These are phyloP conservation scores for Syngnathoides biaculeatus DNA, from an alignment of 2,113 vertebrate genomes.

Conservation along the genomic window DNA sequence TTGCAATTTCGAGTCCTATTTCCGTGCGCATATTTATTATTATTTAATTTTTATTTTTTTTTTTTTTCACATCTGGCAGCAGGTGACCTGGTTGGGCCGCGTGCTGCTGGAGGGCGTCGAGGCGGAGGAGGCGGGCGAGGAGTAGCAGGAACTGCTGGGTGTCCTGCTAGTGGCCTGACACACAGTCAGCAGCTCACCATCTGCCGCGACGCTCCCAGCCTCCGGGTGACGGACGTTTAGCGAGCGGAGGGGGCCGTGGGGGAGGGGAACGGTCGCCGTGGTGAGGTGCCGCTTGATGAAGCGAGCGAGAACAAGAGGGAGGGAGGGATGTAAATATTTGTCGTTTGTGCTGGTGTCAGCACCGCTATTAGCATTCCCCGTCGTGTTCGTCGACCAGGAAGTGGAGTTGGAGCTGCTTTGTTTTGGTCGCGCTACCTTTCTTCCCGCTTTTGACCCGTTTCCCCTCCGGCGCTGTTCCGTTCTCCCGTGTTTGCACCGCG, in stretches of 20 bases:
- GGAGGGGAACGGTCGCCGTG: conserved; percentile 3
- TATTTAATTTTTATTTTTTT: conserved; percentile 27
- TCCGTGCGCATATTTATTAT: too few relatives aligned
- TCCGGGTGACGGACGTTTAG: conserved; percentile 58
- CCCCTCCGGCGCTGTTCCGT: conserved; percentile 49
- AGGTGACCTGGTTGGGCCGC: conserved; percentile 63
- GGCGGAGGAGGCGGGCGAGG: conserved; percentile 24
- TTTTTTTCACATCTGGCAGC: conserved; percentile 35
- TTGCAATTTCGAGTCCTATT: conserved; percentile 15
- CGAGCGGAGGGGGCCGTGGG: background rate
- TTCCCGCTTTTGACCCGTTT: conserved; percentile 57
- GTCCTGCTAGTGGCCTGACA: conserved; percentile 66
- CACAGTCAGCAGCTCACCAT: conserved; percentile 68
- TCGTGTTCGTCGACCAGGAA: conserved; percentile 38
- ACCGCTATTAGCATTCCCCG: conserved; percentile 15
- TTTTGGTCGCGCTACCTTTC: conserved; percentile 31
- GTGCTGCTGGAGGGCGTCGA: conserved; percentile 50
- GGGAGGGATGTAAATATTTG: conserved; percentile 27
- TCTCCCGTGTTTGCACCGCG: conserved; percentile 34
- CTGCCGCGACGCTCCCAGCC: conserved; percentile 66
- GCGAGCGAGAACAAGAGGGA: background rate
- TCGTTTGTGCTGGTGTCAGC: conserved; percentile 22
- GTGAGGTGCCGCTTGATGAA: conserved; percentile 27
- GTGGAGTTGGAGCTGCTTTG: conserved; percentile 44
- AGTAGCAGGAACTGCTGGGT: conserved; percentile 47